A percentile compares a stretch with the other conserved stretches of the same genome.
phyloP scores from a whole-genome alignment of 1,140 invertebrate species.

The Hesperophylax magnus region DNA sequence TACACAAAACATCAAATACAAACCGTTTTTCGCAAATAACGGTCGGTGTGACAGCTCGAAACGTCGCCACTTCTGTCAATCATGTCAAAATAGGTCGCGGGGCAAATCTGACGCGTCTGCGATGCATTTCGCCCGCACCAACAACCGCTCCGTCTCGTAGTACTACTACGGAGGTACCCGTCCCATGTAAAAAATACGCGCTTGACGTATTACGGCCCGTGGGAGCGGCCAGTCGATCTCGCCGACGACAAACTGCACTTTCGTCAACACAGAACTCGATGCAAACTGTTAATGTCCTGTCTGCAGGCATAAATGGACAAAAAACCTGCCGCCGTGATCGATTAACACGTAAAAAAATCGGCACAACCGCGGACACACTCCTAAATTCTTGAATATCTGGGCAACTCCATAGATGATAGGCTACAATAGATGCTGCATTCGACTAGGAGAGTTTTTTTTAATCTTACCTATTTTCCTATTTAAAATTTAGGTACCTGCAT shows the following conservation, averaged over 20 bases:
- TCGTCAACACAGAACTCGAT: constrained; percentile 20
- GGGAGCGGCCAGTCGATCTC: constrained; percentile 39
- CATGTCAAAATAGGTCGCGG: constrained; percentile 44
- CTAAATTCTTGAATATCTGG: constrained; percentile 47
- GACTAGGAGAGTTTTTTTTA: constrained; percentile 22
- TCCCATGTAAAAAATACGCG: constrained; percentile 49
- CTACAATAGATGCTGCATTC: constrained; percentile 34
- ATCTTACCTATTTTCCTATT: not conserved
- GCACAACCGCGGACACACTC: constrained; percentile 45
- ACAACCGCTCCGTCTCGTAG: constrained; percentile 33
- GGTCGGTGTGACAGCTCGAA: constrained; percentile 41
- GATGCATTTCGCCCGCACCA: constrained; percentile 46
- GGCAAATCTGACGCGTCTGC: constrained; percentile 42
- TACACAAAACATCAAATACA: constrained; percentile 46
- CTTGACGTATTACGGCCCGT: constrained; percentile 45
- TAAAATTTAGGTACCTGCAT: not conserved
- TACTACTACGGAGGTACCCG: constrained; percentile 36
- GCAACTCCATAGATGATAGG: constrained; percentile 46
- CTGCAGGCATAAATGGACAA: constrained; percentile 14
- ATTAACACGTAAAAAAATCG: constrained; percentile 47
- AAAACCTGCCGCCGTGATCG: constrained; percentile 43
- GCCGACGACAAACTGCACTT: constrained; percentile 9
- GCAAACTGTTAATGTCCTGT: not conserved
- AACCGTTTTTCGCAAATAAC: constrained; percentile 44
- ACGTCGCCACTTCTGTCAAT: constrained; percentile 47